Conservation (phyloP, 2,888 invertebrate genomes). For the Drosophila birchii region DNA sequence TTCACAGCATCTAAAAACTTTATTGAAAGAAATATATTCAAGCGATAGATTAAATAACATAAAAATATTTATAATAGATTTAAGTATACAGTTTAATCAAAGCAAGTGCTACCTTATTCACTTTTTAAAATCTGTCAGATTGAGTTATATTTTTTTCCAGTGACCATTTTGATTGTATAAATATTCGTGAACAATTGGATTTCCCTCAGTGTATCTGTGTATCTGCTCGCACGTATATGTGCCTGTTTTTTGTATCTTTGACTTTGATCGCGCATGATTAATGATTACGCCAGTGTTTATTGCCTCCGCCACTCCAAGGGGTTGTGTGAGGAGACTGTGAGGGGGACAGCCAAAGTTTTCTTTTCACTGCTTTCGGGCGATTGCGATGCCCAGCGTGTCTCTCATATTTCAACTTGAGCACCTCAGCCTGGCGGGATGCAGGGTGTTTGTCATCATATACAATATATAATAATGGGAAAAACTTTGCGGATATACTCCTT, state of each 20-base stretch:
- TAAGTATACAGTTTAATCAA: background rate
- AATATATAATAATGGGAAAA: conserved; percentile 28
- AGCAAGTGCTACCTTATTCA: too few species aligned
- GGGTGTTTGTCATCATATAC: conserved; percentile 35
- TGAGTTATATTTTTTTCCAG: background rate
- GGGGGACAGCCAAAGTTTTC: conserved; percentile 33
- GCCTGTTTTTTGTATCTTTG: conserved; percentile 67
- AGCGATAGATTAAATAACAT: background rate
- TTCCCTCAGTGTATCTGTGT: conserved; percentile 21
- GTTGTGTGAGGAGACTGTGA: background rate
- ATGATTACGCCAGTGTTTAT: conserved; percentile 77
- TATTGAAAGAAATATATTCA: background rate
- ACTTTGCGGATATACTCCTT: conserved; percentile 12
- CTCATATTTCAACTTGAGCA: conserved; percentile 63
- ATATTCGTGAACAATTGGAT: conserved; percentile 22
- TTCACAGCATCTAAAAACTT: too few species aligned
- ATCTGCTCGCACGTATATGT: conserved; percentile 30
- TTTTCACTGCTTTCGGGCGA: conserved; percentile 42
- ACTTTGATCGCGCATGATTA: conserved; percentile 78
- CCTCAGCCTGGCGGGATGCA: background rate
- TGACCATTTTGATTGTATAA: conserved; percentile 30
- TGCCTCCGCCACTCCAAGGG: conserved; percentile 55
- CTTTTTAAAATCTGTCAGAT: too few species aligned
- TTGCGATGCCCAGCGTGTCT: conserved; percentile 39
- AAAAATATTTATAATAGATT: background rate